Base-by-base conservation (phyloP, 2,888 invertebrate genomes). In the Dicyrtomina minuta region DNA sequence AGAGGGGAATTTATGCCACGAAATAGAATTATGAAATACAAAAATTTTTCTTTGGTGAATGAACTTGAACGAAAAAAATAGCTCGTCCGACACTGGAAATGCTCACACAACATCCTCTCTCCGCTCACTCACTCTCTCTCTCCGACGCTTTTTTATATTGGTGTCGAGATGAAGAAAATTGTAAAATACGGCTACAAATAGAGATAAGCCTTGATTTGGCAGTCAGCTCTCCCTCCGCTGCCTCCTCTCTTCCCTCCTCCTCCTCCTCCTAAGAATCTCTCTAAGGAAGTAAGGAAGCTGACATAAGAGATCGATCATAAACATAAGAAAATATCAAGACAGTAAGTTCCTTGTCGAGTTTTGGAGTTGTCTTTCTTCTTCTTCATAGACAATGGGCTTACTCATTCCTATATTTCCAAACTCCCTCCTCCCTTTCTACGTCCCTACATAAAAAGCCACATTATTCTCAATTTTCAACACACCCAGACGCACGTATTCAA, bases 11-110 rank as follows among this genome's bases (percentile, higher is more conserved):
- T 62, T 62, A 62, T 62, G 49, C 62, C 24, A 49, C 24, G 17
- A 27, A 49, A 27, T 17, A 62, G 49, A 62, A 62, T 62, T 62
- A 62, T 27, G 49, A 62, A 62, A 62, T 62, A 62, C 46, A 62
- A 49, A 20, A 41, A 17, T 17, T 58, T 15, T 41, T 49, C 27
- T 44, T 33, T 61, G 39, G 41, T 43, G 24, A 8, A 8, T 3
- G 8, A 33, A 33, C 33, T 33, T n/a, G n/a, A n/a, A n/a, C n/a
- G n/a, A n/a, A n/a, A n/a, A n/a, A n/a, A n/a, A n/a, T n/a, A n/a
- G n/a, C n/a, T n/a, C n/a, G n/a, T n/a, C n/a, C n/a, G n/a, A n/a
- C n/a, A n/a, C n/a, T n/a, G n/a, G n/a, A n/a, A n/a, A n/a, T n/a
- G n/a, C n/a, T n/a, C n/a, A n/a, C n/a, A 33, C 39, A 26, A n/a